Evolutionary conservation across 2,888 invertebrate species (phyloP).

Genomic region (Drosophila paranaensis): DNA sequence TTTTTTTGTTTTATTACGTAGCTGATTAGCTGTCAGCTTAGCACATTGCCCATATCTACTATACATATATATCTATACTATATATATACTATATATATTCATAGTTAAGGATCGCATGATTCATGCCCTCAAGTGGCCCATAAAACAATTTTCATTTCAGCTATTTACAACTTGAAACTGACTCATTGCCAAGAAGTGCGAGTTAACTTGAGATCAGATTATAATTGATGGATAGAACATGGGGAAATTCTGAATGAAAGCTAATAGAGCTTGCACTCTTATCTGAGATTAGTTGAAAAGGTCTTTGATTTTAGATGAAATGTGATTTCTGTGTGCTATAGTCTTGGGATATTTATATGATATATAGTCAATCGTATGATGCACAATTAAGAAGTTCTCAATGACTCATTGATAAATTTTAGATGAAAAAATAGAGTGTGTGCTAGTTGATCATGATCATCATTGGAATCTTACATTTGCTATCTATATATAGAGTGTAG

Average conservation of each 20-base stretch:
- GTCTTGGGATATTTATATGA: too few species aligned
- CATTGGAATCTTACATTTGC: too few species aligned
- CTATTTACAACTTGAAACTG: constrained; percentile 22
- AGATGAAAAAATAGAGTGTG: too few species aligned
- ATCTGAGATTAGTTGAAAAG: neutral
- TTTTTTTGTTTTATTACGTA: neutral
- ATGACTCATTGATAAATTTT: too few species aligned
- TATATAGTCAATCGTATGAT: too few species aligned
- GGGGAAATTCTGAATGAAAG: neutral
- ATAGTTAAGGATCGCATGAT: constrained; percentile 18
- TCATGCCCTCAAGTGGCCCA: constrained; percentile 25
- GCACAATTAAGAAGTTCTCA: too few species aligned
- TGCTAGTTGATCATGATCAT: too few species aligned
- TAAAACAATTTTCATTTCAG: neutral
- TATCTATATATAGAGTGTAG: too few species aligned
- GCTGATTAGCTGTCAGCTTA: constrained; percentile 14
- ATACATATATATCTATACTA: neutral
- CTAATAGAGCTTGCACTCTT: neutral
- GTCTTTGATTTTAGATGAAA: too few species aligned
- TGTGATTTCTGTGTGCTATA: too few species aligned
- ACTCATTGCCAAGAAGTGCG: constrained; percentile 28
- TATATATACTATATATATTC: neutral
- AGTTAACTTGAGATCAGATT: constrained; percentile 1
- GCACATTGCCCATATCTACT: neutral
- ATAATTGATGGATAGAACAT: neutral